A percentile compares a stretch with the other conserved stretches of the same genome.
Evolutionary conservation across 2,888 invertebrate genomes (phyloP).

Genomic region (Pseudolycoriella hygida): DNA sequence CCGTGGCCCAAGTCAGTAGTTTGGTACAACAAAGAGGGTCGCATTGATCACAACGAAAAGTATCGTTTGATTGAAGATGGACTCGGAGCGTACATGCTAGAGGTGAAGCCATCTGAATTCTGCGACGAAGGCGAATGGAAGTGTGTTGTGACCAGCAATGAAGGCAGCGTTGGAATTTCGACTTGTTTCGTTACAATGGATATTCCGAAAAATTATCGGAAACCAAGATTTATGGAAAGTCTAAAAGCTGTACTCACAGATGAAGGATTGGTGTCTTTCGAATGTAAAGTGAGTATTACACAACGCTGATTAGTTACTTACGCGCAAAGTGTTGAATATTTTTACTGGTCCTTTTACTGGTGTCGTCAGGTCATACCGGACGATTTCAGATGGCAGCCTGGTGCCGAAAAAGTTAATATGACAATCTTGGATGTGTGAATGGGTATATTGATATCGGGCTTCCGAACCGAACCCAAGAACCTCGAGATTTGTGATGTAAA

Average conservation of each 20-base stretch:
- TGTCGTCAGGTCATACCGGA: too few species aligned
- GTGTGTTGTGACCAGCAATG: conserved; percentile 62
- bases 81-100: conserved; percentile 61
- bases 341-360: too few species aligned
- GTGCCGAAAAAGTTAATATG: too few species aligned
- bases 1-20: conserved; percentile 68
- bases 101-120: conserved; percentile 56
- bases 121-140: conserved; percentile 82
- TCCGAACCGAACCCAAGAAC: too few species aligned
- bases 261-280: conserved; percentile 81
- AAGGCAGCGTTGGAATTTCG: conserved; percentile 58
- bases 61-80: conserved; percentile 67
- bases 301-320: too few species aligned
- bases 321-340: too few species aligned
- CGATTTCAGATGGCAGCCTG: too few species aligned
- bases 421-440: too few species aligned
- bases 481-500: too few species aligned
- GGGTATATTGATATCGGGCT: too few species aligned
- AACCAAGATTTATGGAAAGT: conserved; percentile 79
- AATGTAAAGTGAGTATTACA: conserved; percentile 70
- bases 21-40: conserved; percentile 76
- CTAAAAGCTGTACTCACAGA: conserved; percentile 77
- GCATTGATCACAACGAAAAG: conserved; percentile 48
- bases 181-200: conserved; percentile 58
- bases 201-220: conserved; percentile 77